Evolutionary conservation across 1,140 invertebrate species (phyloP), one percentile per base, ranked within the genome.

Genomic region (Bombus soroeensis): DNA sequence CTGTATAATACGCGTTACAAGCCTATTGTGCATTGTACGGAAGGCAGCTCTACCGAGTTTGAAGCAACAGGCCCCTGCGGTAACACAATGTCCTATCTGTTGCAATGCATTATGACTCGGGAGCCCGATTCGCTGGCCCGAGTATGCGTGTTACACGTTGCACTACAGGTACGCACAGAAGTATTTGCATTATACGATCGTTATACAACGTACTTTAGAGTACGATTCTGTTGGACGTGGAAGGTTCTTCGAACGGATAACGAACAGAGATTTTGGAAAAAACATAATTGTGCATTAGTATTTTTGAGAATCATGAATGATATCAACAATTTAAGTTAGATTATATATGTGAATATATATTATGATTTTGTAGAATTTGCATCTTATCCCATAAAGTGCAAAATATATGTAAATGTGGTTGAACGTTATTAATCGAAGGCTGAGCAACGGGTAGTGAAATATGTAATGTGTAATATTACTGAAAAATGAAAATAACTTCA

Each of bases 21-120:
- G 75, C 86, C 92, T 87, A 93, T 93, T 93, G 93, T 93, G 90
- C 93, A 93, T 93, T 93, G 92, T 93, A 81, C 68, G 28, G 72
- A 64, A 80, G 82, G 78, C 57, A 62, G 47, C 79, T 66, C 79
- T 81, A 57, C 70, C 41, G 59, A 57, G 59, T 62, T 25, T 32
- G 66, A 32, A 77, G 70, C 81, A 81, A 22, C 73, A n/a, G 62
- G 37, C 43, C 77, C 70, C 86, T 83, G 72, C 76, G 73, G 80
- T 77, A 88, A 85, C 84, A 83, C 79, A 90, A 91, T 91, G 79
- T 89, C 86, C 72, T 89, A 86, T 88, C 86, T 87, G 90, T 89
- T 88, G 83, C 73, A 72, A 88, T 84, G 87, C 81, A 90, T 87
- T 84, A 90, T 84, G 79, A 37, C 81, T n/a, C 53, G 80, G 87